These are phyloP conservation scores for Colletes latitarsis DNA, from an alignment of 1,140 invertebrate genomes.

Conservation along the genomic window DNA sequence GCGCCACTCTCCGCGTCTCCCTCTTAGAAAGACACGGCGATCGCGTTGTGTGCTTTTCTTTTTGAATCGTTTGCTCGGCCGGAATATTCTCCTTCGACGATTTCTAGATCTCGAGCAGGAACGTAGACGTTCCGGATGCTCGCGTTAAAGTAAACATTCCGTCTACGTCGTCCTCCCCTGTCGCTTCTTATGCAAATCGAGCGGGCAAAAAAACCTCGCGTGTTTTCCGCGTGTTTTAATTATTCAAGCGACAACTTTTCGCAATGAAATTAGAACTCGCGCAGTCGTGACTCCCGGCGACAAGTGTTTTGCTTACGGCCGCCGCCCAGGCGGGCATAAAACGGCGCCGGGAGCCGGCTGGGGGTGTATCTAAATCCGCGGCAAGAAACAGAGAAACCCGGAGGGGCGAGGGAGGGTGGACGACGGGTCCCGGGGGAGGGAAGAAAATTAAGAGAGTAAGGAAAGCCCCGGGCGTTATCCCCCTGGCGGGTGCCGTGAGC, in stretches of 20 bases:
- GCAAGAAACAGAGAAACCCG: slow-evolving; percentile 40
- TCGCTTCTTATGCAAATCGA: slow-evolving; percentile 69
- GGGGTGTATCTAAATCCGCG: slow-evolving; percentile 63
- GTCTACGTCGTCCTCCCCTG: slow-evolving; percentile 28
- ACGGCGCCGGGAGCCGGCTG: slow-evolving; percentile 6
- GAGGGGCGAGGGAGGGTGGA: not conserved
- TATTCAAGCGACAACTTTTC: slow-evolving; percentile 79
- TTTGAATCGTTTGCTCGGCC: too few relatives aligned
- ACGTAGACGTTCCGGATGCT: too few relatives aligned
- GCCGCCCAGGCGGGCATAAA: slow-evolving; percentile 55
- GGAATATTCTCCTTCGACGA: too few relatives aligned
- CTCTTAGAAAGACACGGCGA: too few relatives aligned
- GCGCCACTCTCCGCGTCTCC: slow-evolving; percentile 22
- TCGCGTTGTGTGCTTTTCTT: too few relatives aligned
- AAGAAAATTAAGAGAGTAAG: slow-evolving; percentile 67
- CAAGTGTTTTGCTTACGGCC: slow-evolving; percentile 77
- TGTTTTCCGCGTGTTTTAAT: slow-evolving; percentile 78
- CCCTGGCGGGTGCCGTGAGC: slow-evolving; percentile 24
- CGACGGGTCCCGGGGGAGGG: not conserved
- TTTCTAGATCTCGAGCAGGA: too few relatives aligned
- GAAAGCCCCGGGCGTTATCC: slow-evolving; percentile 44
- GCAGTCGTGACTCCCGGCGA: slow-evolving; percentile 73
- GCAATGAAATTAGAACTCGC: slow-evolving; percentile 79
- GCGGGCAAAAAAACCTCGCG: slow-evolving; percentile 71
- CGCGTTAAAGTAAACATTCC: not conserved